Base-by-base conservation (phyloP, 1,140 invertebrate genomes). In the Asobara japonica region DNA sequence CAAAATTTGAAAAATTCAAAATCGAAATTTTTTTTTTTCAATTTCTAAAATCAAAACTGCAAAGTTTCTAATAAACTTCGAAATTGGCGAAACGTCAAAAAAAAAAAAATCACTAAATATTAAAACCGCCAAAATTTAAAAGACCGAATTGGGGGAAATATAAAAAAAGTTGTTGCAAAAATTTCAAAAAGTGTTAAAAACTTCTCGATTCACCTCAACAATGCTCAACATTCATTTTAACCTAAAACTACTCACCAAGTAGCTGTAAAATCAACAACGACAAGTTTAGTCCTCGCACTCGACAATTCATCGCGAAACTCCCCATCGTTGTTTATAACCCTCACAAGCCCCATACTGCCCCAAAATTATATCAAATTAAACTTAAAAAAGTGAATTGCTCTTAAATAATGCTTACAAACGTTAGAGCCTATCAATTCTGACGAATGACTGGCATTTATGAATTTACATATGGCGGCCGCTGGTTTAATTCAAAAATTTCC, bases 221-320 rank as follows among this genome's bases (percentile, higher is more conserved):
- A 31, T 62, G 3, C 29, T 30, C 25, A 2, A n/a, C n/a, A 30
- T 62, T 31, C n/a, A 4, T 56, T 25, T 60, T 84, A 83, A 84
- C 77, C 79, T 79, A 45, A 77, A 65, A 61, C 45, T 62, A 78
- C 89, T 89, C 88, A 96, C 96, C 96, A 97, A 78, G 90, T 93
- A 56, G 96, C 96, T 22, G 95, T 96, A 82, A 97, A 99, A 88
- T 98, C 96, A 0, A 95, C 97, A 13, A 99, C 93, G 25, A 98
- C 95, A n/a, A 98, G 88, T 85, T 95, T 97, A 1, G 91, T 91
- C 0, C 94, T 93, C 18, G 96, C 95, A 80, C 89, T 91, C 6
- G 89, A 84, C 81, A 98, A 88, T 89, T 97, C 95, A 11, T 89
- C 84, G 80, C 94, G 92, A 82, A 97, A 97, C 81, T 97, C 93